Base-by-base conservation (phyloP, 2,888 invertebrate species). In the Philereme vetulata region DNA sequence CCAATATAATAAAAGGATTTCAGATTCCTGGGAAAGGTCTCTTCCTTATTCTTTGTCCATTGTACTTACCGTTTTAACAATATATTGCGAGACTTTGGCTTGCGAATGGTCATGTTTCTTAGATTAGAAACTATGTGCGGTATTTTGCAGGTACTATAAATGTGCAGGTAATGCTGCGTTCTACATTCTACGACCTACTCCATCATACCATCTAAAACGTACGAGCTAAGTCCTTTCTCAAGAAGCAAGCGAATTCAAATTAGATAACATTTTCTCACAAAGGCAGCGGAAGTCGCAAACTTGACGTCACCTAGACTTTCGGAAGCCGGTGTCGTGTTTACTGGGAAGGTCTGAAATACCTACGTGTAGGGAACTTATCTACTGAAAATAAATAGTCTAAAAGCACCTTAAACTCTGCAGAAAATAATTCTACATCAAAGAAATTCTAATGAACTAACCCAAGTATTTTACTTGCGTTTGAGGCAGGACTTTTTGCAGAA, bases 231-330 rank as follows among this genome's bases (percentile, higher is more conserved):
- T 43, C 45, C 40, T 57, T 46, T 42, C 50, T 56, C 62, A 60
- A 63, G 58, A 55, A 44, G 53, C 51, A 51, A 58, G 65, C 51
- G 50, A 64, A 67, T 66, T 66, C 58, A 69, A 67, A 70, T 69
- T 62, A 69, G 63, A 64, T 66, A 63, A 67, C 66, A 62, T 64
- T 60, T 64, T 48, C 65, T 51, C 45, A 61, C 64, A 63, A 68
- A 62, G 58, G 57, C 51, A 55, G 40, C 21, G 56, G 61, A 57
- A 51, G 48, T 53, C 44, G 36, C 42, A 47, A 47, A 33, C 33
- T 35, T 44, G 21, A 44, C 51, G 51, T 51, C 56, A 48, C 36
- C n/a, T 10, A 9, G 51, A 51, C 47, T 42, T 51, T 35, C 8
- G 34, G 40, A 51, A 21, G 10, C 32, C 42, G 33, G 51, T 48